Conservation (phyloP, 2,797 vertebrate species). For the Gobionotothen gibberifrons region DNA sequence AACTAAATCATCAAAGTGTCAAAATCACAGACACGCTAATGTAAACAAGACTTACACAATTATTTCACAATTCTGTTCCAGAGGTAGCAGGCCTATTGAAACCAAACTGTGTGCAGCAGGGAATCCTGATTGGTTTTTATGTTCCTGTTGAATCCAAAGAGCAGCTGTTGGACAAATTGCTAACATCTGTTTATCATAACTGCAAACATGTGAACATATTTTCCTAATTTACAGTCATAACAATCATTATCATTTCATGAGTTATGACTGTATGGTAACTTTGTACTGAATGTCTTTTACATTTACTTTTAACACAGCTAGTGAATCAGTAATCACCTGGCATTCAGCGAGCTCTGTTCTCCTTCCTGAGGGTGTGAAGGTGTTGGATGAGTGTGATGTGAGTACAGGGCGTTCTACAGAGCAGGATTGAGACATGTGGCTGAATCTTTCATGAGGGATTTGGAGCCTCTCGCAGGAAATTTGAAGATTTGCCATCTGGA, state of each 20-base stretch:
- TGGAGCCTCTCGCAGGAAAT: constrained; percentile 24
- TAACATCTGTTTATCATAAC: constrained; percentile 7
- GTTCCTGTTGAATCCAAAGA: constrained; percentile 62
- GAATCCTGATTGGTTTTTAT: constrained; percentile 8
- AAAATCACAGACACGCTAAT: neutral
- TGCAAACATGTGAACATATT: constrained; percentile 29
- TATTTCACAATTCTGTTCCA: constrained; percentile 15
- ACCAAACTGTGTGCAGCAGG: constrained; percentile 40
- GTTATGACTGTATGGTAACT: constrained; percentile 10
- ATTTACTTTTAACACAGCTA: constrained; percentile 3
- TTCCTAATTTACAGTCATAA: constrained; percentile 1
- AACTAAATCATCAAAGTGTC: neutral
- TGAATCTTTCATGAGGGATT: constrained; percentile 20
- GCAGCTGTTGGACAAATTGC: constrained; percentile 5
- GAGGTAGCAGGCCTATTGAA: constrained; percentile 10
- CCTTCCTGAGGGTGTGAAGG: constrained; percentile 15
- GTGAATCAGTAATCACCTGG: constrained; percentile 7
- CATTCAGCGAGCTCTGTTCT: constrained; percentile 9
- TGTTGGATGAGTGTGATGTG: constrained; percentile 18
- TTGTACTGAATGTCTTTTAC: constrained; percentile 36
- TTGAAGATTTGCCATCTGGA: constrained; percentile 42
- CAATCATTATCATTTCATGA: neutral
- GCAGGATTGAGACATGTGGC: constrained; percentile 33
- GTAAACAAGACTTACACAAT: neutral
- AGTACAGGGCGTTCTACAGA: constrained; percentile 5